Conservation (phyloP, 2,113 vertebrate species). For the Phylloscopus trochiloides region DNA sequence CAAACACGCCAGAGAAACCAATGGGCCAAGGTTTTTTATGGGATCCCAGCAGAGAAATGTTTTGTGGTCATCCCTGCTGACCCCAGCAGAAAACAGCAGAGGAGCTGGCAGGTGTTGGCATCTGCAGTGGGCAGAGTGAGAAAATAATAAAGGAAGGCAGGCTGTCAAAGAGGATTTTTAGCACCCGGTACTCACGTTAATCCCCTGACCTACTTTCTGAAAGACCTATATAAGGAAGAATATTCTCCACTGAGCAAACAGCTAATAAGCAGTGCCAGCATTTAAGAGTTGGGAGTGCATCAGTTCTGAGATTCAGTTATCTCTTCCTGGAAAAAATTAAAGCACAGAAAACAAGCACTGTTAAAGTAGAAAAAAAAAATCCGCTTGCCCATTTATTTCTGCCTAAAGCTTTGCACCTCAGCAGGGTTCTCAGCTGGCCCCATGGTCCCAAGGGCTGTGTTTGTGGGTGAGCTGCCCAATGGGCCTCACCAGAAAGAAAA, state of each 20-base stretch:
- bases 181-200: background rate
- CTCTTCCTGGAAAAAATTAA: slow-evolving; percentile 61
- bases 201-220: slow-evolving; percentile 65
- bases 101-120: background rate
- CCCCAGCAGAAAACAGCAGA: background rate
- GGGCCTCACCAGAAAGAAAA: background rate
- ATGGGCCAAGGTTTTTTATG: rapidly evolving
- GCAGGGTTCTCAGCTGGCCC: background rate
- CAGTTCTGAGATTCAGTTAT: slow-evolving; percentile 40
- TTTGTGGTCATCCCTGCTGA: background rate
- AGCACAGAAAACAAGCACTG: background rate
- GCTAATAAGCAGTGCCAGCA: slow-evolving; percentile 47
- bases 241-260: slow-evolving; percentile 55
- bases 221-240: slow-evolving; percentile 67
- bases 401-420: background rate
- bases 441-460: background rate
- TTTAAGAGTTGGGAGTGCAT: slow-evolving; percentile 40
- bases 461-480: background rate
- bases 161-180: slow-evolving; percentile 59
- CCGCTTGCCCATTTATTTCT: background rate
- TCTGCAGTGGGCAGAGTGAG: background rate
- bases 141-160: slow-evolving; percentile 37
- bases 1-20: rapidly evolving
- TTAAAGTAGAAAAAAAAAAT: background rate
- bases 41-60: background rate